Base-by-base conservation (phyloP, 2,888 invertebrate genomes). In the Lomographa bimaculata region DNA sequence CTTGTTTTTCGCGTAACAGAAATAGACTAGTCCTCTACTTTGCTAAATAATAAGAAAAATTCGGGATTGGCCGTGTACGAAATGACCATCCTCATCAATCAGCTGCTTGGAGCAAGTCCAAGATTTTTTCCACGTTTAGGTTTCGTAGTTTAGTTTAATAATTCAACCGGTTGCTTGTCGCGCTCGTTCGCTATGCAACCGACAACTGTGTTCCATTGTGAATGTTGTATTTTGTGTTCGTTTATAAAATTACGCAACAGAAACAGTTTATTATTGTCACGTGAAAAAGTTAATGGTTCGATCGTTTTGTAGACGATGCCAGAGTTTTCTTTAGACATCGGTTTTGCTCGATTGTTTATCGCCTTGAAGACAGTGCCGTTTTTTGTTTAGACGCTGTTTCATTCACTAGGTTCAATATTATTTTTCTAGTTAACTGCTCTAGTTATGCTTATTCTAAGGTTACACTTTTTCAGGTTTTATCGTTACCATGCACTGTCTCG, bases 41-140 rank as follows among this genome's bases (percentile, higher is more conserved):
- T 75, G 82, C 87, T 87, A 80, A 89, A 89, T 87, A 89, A 87
- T 87, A 89, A 80, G 87, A 89, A 86, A 86, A 85, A 83, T 80
- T 80, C 82, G 74, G 75, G 86, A 87, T 89, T 89, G 87, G 87
- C 82, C 85, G 87, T 86, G 86, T 81, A 82, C 87, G 78, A 87
- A 85, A 86, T 89, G 89, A 84, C 89, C 89, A 89, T 87, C 89
- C 89, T 87, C 89, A 89, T 89, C 89, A 87, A 89, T 89, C 89
- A 89, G 85, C 85, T 85, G 81, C 79, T 89, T 89, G 89, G 89
- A 85, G 63, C 66, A 67, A 57, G 71, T 84, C 89, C 87, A 89
- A 89, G 68, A 82, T 86, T 89, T 87, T 86, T 89, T 87, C 85
- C 83, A 84, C 85, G 87, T 86, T 87, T 86, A 87, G 80, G 78